Conservation (phyloP, 2,888 invertebrate genomes). For the Strigamia crassipes region DNA sequence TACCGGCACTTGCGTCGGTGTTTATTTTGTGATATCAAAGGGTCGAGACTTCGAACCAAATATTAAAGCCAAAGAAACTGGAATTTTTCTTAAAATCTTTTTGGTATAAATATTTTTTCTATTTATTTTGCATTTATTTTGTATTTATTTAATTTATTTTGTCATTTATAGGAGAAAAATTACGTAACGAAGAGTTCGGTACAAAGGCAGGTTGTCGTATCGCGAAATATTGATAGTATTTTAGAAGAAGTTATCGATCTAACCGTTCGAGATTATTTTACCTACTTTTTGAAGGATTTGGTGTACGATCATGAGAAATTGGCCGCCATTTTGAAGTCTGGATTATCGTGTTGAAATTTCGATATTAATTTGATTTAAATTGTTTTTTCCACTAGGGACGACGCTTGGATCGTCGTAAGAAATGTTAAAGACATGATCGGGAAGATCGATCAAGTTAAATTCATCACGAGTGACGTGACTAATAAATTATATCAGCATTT, state of each 20-base stretch:
- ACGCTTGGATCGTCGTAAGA: conserved; percentile 79
- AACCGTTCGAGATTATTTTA: conserved; percentile 76
- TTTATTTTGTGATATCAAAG: conserved; percentile 21
- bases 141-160: not conserved
- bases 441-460: conserved; percentile 78
- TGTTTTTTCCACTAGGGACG: conserved; percentile 59
- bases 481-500: conserved; percentile 81
- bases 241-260: conserved; percentile 81
- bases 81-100: not conserved
- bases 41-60: not conserved
- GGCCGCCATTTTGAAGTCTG: conserved; percentile 56
- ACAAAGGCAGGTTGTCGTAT: conserved; percentile 67
- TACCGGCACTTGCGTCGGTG: not conserved
- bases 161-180: not conserved
- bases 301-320: conserved; percentile 68
- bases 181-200: not conserved
- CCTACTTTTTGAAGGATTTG: conserved; percentile 74
- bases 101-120: conserved; percentile 19
- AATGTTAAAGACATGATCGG: conserved; percentile 74
- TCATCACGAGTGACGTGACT: conserved; percentile 81
- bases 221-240: conserved; percentile 80
- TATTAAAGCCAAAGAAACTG: not conserved
- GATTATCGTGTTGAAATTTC: conserved; percentile 43
- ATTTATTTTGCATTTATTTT: too few relatives aligned
- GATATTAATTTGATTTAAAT: not conserved